These are phyloP conservation scores for Octopus bimaculoides DNA, from an alignment of 1,140 invertebrate species.

Conservation along the genomic window DNA sequence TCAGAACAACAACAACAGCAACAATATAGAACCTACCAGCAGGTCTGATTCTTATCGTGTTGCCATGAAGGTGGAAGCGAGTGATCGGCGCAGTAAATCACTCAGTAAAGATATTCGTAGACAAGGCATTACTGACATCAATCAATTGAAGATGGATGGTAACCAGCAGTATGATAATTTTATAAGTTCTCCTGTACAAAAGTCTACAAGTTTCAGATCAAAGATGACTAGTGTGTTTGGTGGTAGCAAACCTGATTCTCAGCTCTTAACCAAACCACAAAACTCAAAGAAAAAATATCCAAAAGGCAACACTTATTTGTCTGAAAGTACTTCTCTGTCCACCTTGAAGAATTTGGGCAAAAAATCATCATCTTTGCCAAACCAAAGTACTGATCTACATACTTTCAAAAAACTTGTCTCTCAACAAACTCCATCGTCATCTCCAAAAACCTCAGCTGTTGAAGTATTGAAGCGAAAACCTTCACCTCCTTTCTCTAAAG, in stretches of 20 bases:
- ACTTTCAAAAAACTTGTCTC: slow-evolving; percentile 9
- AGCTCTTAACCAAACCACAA: too few species aligned
- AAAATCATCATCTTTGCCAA: neutral
- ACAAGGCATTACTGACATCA: slow-evolving; percentile 49
- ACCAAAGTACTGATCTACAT: neutral
- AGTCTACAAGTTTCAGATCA: neutral
- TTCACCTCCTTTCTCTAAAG: neutral
- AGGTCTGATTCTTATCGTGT: neutral
- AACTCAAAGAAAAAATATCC: neutral
- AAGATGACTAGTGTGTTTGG: neutral
- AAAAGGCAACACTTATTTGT: neutral
- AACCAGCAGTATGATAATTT: neutral
- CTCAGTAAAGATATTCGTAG: slow-evolving; percentile 34
- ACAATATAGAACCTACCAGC: neutral
- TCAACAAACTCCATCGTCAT: neutral
- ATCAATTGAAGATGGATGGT: slow-evolving; percentile 34
- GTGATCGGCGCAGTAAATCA: too few species aligned
- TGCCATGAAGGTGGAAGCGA: neutral
- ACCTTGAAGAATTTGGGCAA: neutral
- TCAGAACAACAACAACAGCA: neutral
- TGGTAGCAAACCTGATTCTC: neutral
- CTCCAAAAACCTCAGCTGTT: neutral
- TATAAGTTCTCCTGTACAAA: neutral
- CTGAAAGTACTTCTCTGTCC: neutral
- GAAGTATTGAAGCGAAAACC: neutral